Evolutionary conservation across 1,140 invertebrate genomes (phyloP).

Genomic region (Phthorimaea operculella): DNA sequence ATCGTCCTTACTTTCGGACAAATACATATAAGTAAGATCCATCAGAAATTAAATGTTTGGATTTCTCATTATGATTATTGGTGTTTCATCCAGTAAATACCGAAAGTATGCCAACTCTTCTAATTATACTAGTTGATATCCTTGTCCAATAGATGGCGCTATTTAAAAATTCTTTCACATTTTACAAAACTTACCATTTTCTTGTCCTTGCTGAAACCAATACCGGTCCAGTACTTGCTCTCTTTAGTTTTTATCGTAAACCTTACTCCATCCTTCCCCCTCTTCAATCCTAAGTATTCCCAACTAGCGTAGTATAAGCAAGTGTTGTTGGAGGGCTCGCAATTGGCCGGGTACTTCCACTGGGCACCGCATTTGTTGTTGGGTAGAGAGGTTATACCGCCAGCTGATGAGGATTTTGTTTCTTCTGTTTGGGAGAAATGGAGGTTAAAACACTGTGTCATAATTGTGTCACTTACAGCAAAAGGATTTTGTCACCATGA

Average conservation of each 20-base stretch:
- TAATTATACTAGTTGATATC: no score
- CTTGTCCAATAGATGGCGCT: no score
- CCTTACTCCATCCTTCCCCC: slow-evolving; percentile 78
- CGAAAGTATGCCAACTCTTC: no score
- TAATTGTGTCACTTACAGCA: no score
- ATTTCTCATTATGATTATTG: no score
- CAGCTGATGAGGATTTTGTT: slow-evolving; percentile 37
- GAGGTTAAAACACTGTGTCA: no score
- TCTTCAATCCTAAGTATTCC: slow-evolving; percentile 78
- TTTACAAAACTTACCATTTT: slow-evolving; percentile 76
- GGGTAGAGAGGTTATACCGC: slow-evolving; percentile 27
- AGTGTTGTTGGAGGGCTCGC: slow-evolving; percentile 73
- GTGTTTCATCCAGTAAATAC: no score
- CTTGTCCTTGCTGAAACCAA: slow-evolving; percentile 89
- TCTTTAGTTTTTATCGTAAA: slow-evolving; percentile 90
- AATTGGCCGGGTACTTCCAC: slow-evolving; percentile 81
- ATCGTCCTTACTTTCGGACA: no score
- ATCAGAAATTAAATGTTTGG: no score
- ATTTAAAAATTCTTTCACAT: neutral
- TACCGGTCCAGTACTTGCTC: slow-evolving; percentile 90
- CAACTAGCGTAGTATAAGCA: slow-evolving; percentile 89
- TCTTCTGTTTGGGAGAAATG: slow-evolving; percentile 42
- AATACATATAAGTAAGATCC: no score
- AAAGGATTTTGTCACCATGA: no score
- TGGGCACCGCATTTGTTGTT: slow-evolving; percentile 76